These are phyloP conservation scores for Megamerina dolium DNA, from an alignment of 2,888 invertebrate species.

Conservation along the genomic window DNA sequence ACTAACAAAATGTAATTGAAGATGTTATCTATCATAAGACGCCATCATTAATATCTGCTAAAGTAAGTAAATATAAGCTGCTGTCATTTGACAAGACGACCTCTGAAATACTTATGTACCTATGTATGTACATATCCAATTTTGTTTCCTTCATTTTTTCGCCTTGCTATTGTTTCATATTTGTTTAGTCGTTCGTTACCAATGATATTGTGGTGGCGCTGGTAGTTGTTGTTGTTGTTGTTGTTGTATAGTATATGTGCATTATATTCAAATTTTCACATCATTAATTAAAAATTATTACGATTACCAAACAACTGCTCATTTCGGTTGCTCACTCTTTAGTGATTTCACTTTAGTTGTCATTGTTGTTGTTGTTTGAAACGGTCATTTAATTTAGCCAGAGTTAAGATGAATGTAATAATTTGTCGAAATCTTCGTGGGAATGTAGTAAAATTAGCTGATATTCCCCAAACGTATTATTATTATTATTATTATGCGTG, in stretches of 20 bases:
- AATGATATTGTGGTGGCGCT: no score
- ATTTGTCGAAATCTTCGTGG: slow-evolving; percentile 39
- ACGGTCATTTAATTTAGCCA: slow-evolving; percentile 10
- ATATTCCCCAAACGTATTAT: no score
- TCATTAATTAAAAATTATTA: slow-evolving; percentile 33
- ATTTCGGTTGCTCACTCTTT: no score
- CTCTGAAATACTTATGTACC: no score
- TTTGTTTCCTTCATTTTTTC: not conserved
- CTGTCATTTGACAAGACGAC: slow-evolving; percentile 4
- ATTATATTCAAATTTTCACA: slow-evolving; percentile 31
- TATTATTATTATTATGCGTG: no score
- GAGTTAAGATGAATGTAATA: slow-evolving; percentile 30
- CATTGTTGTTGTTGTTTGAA: slow-evolving; percentile 23
- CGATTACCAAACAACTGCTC: no score
- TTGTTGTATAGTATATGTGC: no score
- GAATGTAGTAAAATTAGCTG: slow-evolving; percentile 21
- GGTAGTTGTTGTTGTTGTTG: no score
- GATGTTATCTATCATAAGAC: slow-evolving; percentile 10
- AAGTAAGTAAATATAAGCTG: no score
- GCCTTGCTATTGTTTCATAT: not conserved
- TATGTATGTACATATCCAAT: not conserved
- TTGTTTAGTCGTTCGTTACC: not conserved
- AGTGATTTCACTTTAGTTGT: not conserved
- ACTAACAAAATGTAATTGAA: slow-evolving; percentile 3
- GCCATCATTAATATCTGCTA: slow-evolving; percentile 10